Evolutionary conservation across 1,140 invertebrate genomes (phyloP).

Genomic region (Conus ventricosus): DNA sequence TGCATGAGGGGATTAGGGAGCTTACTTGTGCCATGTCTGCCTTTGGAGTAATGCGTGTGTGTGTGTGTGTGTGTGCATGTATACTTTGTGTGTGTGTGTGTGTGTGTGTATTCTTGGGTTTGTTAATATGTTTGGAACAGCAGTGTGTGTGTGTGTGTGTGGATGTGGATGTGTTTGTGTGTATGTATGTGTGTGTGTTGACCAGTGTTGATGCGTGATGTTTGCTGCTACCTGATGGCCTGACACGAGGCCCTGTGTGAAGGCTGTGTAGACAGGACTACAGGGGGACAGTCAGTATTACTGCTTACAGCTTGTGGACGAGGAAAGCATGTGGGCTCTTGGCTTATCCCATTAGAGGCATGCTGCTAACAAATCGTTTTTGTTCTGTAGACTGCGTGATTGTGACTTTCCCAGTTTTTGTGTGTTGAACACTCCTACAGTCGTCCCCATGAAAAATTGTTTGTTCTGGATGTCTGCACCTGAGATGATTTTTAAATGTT

Average conservation of each 20-base stretch:
- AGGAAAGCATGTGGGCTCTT: no score
- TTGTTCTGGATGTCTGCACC: background rate
- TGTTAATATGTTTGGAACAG: background rate
- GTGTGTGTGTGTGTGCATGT: background rate
- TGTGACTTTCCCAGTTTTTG: no score
- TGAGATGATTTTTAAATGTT: background rate
- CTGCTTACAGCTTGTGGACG: no score
- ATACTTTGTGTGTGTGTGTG: background rate
- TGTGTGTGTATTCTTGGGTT: background rate
- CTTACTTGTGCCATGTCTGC: background rate
- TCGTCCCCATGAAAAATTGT: background rate
- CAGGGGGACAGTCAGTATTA: no score
- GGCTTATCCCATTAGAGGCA: no score
- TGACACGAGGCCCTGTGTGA: no score
- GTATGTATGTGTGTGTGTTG: constrained; percentile 1
- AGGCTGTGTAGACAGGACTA: no score
- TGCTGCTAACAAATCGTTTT: no score
- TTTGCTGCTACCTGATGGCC: no score
- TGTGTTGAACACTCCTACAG: no score
- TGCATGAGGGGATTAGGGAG: background rate
- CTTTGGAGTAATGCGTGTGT: background rate
- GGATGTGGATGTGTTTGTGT: background rate
- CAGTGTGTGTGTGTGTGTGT: constrained; percentile 7
- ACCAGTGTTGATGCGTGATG: no score
- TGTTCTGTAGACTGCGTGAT: no score